Evolutionary conservation across 1,140 invertebrate genomes (phyloP).

Genomic region (Drosophila sulfurigaster): DNA sequence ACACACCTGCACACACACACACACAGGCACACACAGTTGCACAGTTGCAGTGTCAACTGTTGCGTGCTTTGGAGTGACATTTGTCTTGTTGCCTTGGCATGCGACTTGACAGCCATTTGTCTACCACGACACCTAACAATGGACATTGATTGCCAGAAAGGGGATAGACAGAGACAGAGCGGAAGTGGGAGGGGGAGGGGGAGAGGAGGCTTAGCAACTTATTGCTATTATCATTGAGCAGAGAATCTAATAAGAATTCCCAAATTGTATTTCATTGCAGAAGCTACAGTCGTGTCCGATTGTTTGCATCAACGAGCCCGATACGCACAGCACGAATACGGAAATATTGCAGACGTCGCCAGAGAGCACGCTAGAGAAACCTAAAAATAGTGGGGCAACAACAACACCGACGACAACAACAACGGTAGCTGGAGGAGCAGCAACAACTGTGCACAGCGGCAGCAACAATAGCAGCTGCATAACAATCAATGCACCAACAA

Average conservation of each 20-base stretch:
- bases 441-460: conserved; percentile 32
- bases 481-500: conserved; percentile 57
- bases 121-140: conserved; percentile 53
- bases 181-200: background rate
- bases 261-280: conserved; percentile 46
- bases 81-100: conserved; percentile 60
- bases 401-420: conserved; percentile 27
- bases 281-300: conserved; percentile 81
- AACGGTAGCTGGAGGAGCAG: conserved; percentile 11
- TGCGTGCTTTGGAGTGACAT: conserved; percentile 42
- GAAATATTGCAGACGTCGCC: conserved; percentile 75
- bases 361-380: conserved; percentile 78
- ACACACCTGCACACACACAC: background rate
- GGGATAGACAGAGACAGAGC: background rate
- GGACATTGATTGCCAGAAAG: background rate
- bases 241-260: conserved; percentile 7
- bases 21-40: background rate
- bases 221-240: no score
- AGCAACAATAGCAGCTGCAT: conserved; percentile 69
- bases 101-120: conserved; percentile 66
- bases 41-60: conserved; percentile 30
- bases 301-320: conserved; percentile 79
- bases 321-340: conserved; percentile 75
- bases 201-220: no score
- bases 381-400: conserved; percentile 30